Conservation (phyloP, 2,888 invertebrate genomes). For the Chaitophorus viminalis region DNA sequence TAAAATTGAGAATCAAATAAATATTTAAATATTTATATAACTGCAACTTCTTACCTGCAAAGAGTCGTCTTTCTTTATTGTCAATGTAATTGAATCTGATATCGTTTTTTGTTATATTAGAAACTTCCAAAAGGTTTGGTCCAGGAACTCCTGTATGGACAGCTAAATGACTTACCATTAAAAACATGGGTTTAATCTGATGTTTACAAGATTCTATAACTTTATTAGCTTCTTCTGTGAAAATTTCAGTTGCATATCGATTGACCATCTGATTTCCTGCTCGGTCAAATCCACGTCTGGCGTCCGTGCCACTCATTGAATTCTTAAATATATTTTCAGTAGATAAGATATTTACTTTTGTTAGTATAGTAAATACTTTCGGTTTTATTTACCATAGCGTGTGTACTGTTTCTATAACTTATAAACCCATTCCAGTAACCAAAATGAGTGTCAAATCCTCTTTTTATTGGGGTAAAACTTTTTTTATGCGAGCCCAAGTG, state of each 20-base stretch:
- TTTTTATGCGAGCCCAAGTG: constrained; percentile 69
- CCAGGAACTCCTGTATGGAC: constrained; percentile 55
- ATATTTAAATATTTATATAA: no score
- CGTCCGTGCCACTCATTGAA: constrained; percentile 52
- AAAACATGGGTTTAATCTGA: constrained; percentile 72
- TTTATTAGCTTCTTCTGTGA: constrained; percentile 74
- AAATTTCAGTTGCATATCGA: constrained; percentile 75
- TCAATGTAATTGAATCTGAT: constrained; percentile 74
- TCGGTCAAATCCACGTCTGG: constrained; percentile 66
- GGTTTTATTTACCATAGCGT: constrained; percentile 48
- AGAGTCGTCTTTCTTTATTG: constrained; percentile 75
- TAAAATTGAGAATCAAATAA: no score
- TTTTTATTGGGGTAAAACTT: constrained; percentile 74
- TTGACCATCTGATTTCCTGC: constrained; percentile 71
- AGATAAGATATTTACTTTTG: background rate
- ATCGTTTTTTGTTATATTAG: constrained; percentile 68
- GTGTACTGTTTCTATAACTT: constrained; percentile 74
- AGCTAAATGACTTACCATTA: constrained; percentile 66
- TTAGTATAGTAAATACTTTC: background rate
- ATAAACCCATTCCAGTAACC: constrained; percentile 86
- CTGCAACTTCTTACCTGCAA: constrained; percentile 72
- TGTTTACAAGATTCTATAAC: constrained; percentile 70
- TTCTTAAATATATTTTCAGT: constrained; percentile 9
- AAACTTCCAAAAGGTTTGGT: constrained; percentile 58
- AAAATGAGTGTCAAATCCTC: constrained; percentile 84